Percentiles rank a stretch among this genome's conserved stretches.
These are phyloP conservation scores for Halichoeres trimaculatus DNA, from an alignment of 2,113 vertebrate species.

Conservation along the genomic window DNA sequence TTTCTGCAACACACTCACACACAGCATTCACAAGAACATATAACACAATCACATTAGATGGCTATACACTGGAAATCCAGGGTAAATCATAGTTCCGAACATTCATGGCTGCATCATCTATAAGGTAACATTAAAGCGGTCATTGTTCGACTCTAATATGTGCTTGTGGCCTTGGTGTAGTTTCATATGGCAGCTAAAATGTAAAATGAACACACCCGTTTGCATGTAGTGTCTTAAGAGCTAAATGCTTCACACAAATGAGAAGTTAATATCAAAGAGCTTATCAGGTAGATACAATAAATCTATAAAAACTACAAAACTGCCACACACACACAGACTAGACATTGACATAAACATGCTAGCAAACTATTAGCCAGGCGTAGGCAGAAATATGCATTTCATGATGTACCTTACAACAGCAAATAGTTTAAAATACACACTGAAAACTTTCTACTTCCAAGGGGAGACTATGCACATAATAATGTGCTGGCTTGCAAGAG, in stretches of 20 bases:
- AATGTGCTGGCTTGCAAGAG: not conserved
- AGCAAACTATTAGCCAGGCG: slow-evolving; percentile 1
- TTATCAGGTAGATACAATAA: slow-evolving; percentile 12
- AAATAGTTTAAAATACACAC: not conserved
- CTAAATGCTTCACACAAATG: slow-evolving; percentile 2
- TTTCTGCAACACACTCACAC: slow-evolving; percentile 24
- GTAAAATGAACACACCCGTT: not conserved
- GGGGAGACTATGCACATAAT: not conserved
- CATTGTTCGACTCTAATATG: slow-evolving; percentile 19
- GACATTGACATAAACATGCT: slow-evolving; percentile 7
- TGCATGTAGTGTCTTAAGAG: slow-evolving; percentile 14
- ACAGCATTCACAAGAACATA: not conserved
- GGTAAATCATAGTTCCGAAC: slow-evolving; percentile 31
- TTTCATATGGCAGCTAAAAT: slow-evolving; percentile 13
- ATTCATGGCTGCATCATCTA: slow-evolving; percentile 10
- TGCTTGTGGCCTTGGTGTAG: not conserved
- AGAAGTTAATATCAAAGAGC: slow-evolving; percentile 12
- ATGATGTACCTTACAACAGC: not conserved
- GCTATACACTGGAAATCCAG: slow-evolving; percentile 33
- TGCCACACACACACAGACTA: not conserved
- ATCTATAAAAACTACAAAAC: slow-evolving; percentile 4
- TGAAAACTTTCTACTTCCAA: too few species aligned
- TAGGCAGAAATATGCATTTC: slow-evolving; percentile 23
- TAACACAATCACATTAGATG: slow-evolving; percentile 21
- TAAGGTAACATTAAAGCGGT: not conserved